Evolutionary conservation across 2,797 vertebrate species (phyloP), one percentile per base, ranked within the genome.

Genomic region (Hypotaenidia philippensis): DNA sequence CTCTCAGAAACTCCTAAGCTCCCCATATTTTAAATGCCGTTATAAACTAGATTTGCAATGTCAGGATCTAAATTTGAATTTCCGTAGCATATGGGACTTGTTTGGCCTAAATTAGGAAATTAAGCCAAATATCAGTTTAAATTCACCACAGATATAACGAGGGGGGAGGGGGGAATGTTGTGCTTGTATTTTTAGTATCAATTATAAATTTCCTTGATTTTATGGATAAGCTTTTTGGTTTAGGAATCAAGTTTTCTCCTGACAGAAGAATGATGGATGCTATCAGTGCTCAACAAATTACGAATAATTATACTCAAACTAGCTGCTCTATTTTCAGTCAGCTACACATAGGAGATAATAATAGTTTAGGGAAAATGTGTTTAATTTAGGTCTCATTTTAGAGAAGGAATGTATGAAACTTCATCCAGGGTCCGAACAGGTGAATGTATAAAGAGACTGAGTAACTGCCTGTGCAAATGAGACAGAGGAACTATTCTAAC

Each of bases 201-300:
- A 11, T 32, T 56, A 57, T 53, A 65, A 56, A 72, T 80, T 85
- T 87, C 50, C 85, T 85, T 83, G 12, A 29, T 86, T 78, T 81
- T 83, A 5, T 78, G 75, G 64, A 68, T 87, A 38, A 92, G 13
- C 5, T 88, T 93, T 92, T 83, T 60, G 47, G 40, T 80, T 31
- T 71, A 82, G 26, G 61, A 95, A 81, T 85, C 16, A 64, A 71
- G 41, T 92, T 89, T 91, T 76, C 53, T 93, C 21, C 61, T 95
- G 84, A 69, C 76, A 78, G 69, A 92, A 81, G 50, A 93, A 79
- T 69, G 88, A 94, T 89, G 83, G 87, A 93, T 94, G 23, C 15
- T 87, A 85, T 69, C 65, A 78, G 26, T 69, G 40, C 41, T 83
- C 69, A 83, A 57, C 26, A 92, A 65, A 86, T 93, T 75, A 68